phyloP scores from a whole-genome alignment of 2,888 invertebrate genomes.

The Calephelis perditalis region DNA sequence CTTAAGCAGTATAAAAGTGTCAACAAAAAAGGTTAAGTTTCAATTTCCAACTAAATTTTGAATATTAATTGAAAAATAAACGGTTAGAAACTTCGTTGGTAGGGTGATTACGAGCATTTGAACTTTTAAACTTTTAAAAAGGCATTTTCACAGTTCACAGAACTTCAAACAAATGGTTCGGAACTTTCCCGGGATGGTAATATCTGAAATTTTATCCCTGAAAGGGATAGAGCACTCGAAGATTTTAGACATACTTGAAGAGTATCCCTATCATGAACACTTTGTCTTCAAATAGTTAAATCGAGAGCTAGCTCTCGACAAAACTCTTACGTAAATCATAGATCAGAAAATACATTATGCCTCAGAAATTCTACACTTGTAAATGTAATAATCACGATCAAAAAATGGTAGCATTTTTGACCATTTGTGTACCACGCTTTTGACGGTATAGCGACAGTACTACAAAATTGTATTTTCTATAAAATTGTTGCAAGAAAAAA shows the following conservation, averaged over 20 bases:
- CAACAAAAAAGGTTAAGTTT: neutral
- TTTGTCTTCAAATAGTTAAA: no score
- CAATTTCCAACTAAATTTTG: neutral
- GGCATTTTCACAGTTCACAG: slow-evolving; percentile 12
- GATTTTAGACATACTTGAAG: neutral
- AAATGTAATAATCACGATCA: no score
- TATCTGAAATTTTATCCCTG: slow-evolving; percentile 10
- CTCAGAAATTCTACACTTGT: no score
- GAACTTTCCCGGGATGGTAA: slow-evolving; percentile 2
- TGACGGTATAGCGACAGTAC: no score
- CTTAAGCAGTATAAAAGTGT: neutral
- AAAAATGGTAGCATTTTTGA: no score
- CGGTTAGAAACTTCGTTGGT: neutral
- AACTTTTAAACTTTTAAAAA: slow-evolving; percentile 10
- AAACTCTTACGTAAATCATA: no score
- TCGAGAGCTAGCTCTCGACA: no score
- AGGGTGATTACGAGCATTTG: neutral
- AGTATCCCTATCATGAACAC: neutral
- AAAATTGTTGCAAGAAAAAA: no score
- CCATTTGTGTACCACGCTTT: no score
- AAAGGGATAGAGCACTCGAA: slow-evolving; percentile 5
- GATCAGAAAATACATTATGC: no score
- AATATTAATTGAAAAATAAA: slow-evolving; percentile 3
- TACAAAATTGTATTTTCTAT: no score
- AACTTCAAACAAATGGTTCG: slow-evolving; percentile 9